A percentile compares a stretch with the other conserved stretches of the same genome.
Evolutionary conservation across 1,140 invertebrate species (phyloP).

Genomic region (Cyclargus thomasi): DNA sequence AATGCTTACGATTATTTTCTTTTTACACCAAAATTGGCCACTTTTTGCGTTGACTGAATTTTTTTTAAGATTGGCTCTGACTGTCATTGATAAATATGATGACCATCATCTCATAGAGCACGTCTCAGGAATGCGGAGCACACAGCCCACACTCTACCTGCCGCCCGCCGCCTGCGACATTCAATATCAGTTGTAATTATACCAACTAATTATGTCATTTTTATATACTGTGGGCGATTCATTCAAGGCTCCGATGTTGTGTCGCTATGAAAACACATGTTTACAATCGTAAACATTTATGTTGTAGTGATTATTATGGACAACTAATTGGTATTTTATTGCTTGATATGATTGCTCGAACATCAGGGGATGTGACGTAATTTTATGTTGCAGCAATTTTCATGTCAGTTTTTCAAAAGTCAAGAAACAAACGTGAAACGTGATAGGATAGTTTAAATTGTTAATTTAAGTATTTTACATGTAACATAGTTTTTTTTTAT

Average conservation of each 20-base stretch:
- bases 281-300: neutral
- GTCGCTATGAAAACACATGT: neutral
- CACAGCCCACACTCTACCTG: conserved; percentile 16
- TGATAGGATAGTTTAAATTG: too few relatives aligned
- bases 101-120: neutral
- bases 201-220: conserved; percentile 12
- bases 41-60: too few relatives aligned
- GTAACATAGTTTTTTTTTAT: too few relatives aligned
- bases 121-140: conserved; percentile 20
- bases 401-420: neutral
- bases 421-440: too few relatives aligned
- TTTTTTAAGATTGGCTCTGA: too few relatives aligned
- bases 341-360: neutral
- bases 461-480: too few relatives aligned
- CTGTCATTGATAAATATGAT: neutral
- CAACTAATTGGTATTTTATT: neutral
- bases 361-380: neutral
- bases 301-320: neutral
- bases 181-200: conserved; percentile 2
- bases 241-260: neutral
- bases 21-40: too few relatives aligned
- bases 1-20: too few relatives aligned
- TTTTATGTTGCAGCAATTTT: neutral
- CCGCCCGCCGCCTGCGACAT: neutral
- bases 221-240: conserved; percentile 4